Base-by-base conservation (phyloP, 2,113 vertebrate genomes). In the Colinus virginianus region DNA sequence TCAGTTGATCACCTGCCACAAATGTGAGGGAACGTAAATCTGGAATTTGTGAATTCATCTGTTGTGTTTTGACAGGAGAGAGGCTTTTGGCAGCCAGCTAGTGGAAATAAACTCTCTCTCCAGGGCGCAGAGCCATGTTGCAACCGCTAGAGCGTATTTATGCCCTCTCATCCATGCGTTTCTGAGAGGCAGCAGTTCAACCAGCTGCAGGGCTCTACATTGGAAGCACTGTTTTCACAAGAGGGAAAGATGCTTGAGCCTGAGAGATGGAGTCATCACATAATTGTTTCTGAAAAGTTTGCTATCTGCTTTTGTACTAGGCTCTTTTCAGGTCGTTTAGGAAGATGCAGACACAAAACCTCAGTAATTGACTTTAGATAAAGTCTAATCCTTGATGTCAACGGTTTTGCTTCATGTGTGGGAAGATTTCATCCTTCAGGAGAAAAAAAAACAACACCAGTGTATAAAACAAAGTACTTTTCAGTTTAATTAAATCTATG, bases 41-140 rank as follows among this genome's bases (percentile, higher is more conserved):
- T 76, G 70, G 82, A 93, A 86, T 91, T 84, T 82, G 87, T 90
- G 72, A 75, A 90, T 90, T 88, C 30, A n/a, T 79, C 79, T 75
- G 83, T 48, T 95, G 84, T 92, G 87, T 89, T 95, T 90, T 91
- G 79, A 94, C 67, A 92, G 61, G 40, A 91, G 61, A 76, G 78
- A 95, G 68, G 56, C 45, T 91, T 72, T 87, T 97, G 91, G 93
- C 88, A 95, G 74, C 32, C 49, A 34, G 51, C 74, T 68, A 78
- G 64, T 91, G 88, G 91, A 88, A 94, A 95, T 86, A 95, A 94
- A 91, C 78, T 88, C 49, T 84, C 53, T 61, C 40, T 77, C 78
- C 78, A 76, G 85, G 91, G 90, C 90, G 91, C 72, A 70, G 87
- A 94, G 82, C 82, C 93, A 88, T 56, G 56, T 32, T 94, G 87